Evolutionary conservation across 2,888 invertebrate species (phyloP), one percentile per base, ranked within the genome.

Genomic region (Protodeltote pygarga): DNA sequence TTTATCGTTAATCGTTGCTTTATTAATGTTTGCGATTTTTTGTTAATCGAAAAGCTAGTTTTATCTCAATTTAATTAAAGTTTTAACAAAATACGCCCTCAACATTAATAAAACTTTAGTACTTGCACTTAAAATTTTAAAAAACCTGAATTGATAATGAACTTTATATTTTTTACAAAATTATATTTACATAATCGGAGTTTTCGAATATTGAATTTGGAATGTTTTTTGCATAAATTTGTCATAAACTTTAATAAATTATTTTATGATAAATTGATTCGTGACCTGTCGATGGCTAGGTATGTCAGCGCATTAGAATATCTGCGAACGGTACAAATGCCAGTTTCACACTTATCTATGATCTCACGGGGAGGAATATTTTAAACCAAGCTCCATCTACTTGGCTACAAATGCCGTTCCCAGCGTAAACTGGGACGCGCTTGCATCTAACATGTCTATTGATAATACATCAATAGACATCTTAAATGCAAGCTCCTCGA

Each of bases 271-370:
- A 57, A 63, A 49, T 37, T 16, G 42, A 32, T 64, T 59, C 59
- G 59, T 64, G 59, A 59, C 59, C 39, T 15, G 32, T 37, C 24
- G 15, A 37, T 38, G 39, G n/a, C 33, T 10, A 16, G 15, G 35
- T 34, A 45, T 40, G 59, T 50, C 59, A 64, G 51, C 23, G 39
- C 44, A 40, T 49, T 42, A 31, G 17, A 48, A 28, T 45, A 50
- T 41, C 38, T 32, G 42, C 15, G 45, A 60, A 42, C 48, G 8
- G 13, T 38, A 59, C 63, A 75, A 81, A 81, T 80, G 74, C 71
- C 81, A 77, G 77, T 64, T 55, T 71, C 60, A 61, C 72, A 78
- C 63, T 73, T 75, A 73, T 68, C 73, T 67, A 67, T 75, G 77
- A 78, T 72, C 68, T 76, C 69, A 75, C 48, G 33, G 66, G 63